Base-by-base conservation (phyloP, 2,888 invertebrate genomes). In the Drosophila mulleri region DNA sequence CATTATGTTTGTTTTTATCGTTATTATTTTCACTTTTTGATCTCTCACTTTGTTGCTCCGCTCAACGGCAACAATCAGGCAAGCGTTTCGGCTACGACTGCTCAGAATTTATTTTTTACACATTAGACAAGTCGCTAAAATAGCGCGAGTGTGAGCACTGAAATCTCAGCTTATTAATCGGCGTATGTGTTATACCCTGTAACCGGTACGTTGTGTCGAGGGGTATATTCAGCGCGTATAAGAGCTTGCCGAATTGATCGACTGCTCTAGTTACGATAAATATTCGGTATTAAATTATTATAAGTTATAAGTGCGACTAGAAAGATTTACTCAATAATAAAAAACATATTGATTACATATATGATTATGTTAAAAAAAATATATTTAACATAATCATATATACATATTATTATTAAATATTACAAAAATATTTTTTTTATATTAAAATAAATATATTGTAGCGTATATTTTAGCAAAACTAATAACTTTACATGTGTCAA, bases 21-120 rank as follows among this genome's bases (percentile, higher is more conserved):
- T 1, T 18, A 6, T 53, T 9, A 23, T 1, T 53, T 39, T 37
- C 1, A 26, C 5, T n/a, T 11, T 42, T 11, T 6, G 20, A 16
- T 41, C 14, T 65, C 37, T 23, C 32, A 23, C 45, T 56, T 39
- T 39, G 12, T 50, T 26, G 45, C 26, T 45, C 11, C 39, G 18
- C 37, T 39, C 11, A 39, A 26, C n/a, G 39, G 44, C 39, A 67
- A 67, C 68, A 48, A 56, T 35, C 72, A 42, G 52, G 47, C 52
- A 58, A 65, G 66, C 72, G 67, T 44, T 50, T 41, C 45, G 65
- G 57, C 59, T 67, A 44, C 75, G 72, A 88, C 83, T 80, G 67
- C 52, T 80, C n/a, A 47, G 47, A 32, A 56, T 37, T 54, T 41
- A 23, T 18, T 53, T 57, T 67, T 44, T 37, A 39, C 52, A 70